Percentiles rank a stretch among this genome's conserved stretches.
Evolutionary conservation across 2,888 invertebrate genomes (phyloP).

Genomic region (Drepana falcataria): DNA sequence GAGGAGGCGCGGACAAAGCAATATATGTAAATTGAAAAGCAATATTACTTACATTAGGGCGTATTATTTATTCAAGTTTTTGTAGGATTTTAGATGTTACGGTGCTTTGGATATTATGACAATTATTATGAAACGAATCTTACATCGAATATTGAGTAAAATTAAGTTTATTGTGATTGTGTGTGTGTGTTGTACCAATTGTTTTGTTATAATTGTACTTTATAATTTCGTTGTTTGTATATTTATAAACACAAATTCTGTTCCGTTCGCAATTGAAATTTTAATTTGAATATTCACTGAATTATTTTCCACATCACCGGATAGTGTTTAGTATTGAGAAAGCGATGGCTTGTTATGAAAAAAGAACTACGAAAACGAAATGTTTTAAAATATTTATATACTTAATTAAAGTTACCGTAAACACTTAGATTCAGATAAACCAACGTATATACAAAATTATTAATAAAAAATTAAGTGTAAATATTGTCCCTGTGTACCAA

Average conservation of each 20-base stretch:
- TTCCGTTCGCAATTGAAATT: too few species aligned
- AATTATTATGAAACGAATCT: conserved; percentile 48
- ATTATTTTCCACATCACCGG: too few species aligned
- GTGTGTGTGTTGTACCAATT: conserved; percentile 7
- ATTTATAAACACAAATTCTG: too few species aligned
- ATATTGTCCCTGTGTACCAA: conserved; percentile 66
- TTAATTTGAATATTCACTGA: too few species aligned
- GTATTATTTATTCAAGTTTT: conserved; percentile 53
- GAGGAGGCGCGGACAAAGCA: conserved; percentile 69
- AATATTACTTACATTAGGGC: conserved; percentile 59
- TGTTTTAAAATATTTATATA: conserved; percentile 70
- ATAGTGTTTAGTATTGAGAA: too few species aligned
- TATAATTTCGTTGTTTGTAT: too few species aligned
- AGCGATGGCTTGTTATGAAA: too few species aligned
- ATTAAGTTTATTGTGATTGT: conserved; percentile 28
- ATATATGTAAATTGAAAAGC: conserved; percentile 72
- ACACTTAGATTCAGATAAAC: conserved; percentile 56
- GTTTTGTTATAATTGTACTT: too few species aligned
- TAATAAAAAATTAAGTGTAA: conserved; percentile 60
- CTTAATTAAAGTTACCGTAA: conserved; percentile 69
- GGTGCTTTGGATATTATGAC: conserved; percentile 61
- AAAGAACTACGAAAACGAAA: conserved; percentile 40
- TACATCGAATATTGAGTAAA: conserved; percentile 66
- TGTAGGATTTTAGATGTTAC: conserved; percentile 63
- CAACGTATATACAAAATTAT: conserved; percentile 74